phyloP scores from a whole-genome alignment of 2,113 vertebrate genomes.

The Heloderma charlesbogerti region DNA sequence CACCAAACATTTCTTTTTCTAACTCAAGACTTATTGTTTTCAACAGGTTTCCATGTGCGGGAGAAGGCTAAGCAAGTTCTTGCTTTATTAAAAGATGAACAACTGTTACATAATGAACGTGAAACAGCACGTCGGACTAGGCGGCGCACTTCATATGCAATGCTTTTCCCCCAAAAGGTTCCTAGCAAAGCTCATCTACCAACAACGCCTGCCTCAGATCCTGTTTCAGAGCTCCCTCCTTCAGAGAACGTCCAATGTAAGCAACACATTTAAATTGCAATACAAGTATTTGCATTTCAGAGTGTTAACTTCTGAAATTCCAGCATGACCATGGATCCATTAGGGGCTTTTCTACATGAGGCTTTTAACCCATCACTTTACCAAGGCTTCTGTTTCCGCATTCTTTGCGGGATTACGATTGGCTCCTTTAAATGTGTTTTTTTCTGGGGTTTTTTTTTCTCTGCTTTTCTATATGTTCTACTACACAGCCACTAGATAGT shows the following conservation, averaged over 20 bases:
- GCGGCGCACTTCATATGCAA: slow-evolving; percentile 47
- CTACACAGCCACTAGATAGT: too few relatives aligned
- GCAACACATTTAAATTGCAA: slow-evolving; percentile 33
- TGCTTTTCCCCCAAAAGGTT: slow-evolving; percentile 40
- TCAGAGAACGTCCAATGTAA: slow-evolving; percentile 43
- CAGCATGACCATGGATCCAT: neutral
- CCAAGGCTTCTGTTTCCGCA: too few relatives aligned
- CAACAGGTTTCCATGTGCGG: slow-evolving; percentile 66
- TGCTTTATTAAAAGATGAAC: slow-evolving; percentile 68
- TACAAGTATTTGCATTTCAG: slow-evolving; percentile 5
- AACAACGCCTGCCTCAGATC: slow-evolving; percentile 37
- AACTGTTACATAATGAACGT: slow-evolving; percentile 65
- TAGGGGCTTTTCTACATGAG: too few relatives aligned
- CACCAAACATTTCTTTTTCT: slow-evolving; percentile 6
- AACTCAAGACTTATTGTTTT: neutral
- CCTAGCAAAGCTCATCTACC: slow-evolving; percentile 34
- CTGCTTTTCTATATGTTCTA: too few relatives aligned
- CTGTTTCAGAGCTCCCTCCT: slow-evolving; percentile 29
- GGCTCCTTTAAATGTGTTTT: too few relatives aligned
- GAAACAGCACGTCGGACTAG: slow-evolving; percentile 58
- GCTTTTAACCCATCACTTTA: too few relatives aligned
- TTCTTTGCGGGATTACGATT: too few relatives aligned
- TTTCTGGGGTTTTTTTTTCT: too few relatives aligned
- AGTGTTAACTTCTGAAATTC: neutral
- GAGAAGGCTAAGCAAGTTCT: slow-evolving; percentile 72